Percentiles rank a stretch among this genome's conserved stretches.
Conservation (phyloP, 2,113 vertebrate species). For the Isichthys henryi region DNA sequence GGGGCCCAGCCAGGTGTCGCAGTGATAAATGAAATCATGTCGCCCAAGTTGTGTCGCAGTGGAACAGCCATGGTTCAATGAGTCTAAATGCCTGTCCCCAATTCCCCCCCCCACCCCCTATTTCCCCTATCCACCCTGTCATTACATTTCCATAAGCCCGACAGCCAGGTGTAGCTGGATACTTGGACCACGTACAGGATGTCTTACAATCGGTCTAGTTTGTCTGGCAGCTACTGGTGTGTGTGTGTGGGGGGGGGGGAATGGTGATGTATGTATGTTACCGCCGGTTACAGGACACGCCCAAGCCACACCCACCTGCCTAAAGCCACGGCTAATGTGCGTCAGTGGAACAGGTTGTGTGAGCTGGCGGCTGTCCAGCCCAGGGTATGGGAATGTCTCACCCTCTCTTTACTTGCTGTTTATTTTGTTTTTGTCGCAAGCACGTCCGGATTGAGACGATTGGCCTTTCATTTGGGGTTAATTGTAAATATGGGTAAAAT, state of each 20-base stretch:
- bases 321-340: constrained; percentile 28
- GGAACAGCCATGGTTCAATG: constrained; percentile 28
- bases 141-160: constrained; percentile 16
- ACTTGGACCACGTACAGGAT: constrained; percentile 14
- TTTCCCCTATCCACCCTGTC: not conserved
- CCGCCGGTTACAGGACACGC: constrained; percentile 33
- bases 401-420: not conserved
- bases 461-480: constrained; percentile 48
- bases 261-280: constrained; percentile 30
- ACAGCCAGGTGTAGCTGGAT: constrained; percentile 14
- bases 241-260: not conserved
- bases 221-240: not conserved
- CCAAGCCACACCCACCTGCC: constrained; percentile 32
- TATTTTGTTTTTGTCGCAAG: constrained; percentile 12
- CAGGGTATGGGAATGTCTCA: not conserved
- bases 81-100: constrained; percentile 21
- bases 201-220: not conserved
- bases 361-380: constrained; percentile 24
- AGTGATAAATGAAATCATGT: constrained; percentile 36
- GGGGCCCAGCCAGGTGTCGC: constrained; percentile 15
- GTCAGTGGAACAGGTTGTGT: constrained; percentile 33
- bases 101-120: not conserved
- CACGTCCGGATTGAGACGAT: constrained; percentile 39
- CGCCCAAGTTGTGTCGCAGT: constrained; percentile 21
- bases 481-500: constrained; percentile 50